A percentile compares a stretch with the other conserved stretches of the same genome.
These are phyloP conservation scores for Eulemur rubriventer DNA, from an alignment of 2,797 vertebrate genomes.

Conservation along the genomic window DNA sequence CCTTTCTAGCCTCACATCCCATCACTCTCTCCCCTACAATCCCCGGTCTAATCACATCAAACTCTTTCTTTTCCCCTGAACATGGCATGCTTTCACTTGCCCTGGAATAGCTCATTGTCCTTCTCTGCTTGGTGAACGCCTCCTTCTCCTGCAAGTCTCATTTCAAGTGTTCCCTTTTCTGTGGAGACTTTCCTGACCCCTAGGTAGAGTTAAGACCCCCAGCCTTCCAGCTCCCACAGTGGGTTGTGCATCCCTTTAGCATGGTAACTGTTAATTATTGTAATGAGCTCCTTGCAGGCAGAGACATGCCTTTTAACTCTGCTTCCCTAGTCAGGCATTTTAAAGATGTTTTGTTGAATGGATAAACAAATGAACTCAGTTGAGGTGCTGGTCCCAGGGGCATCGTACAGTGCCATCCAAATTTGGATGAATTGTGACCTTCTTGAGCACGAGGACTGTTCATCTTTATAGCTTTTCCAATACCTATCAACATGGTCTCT, in stretches of 20 bases:
- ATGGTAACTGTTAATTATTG: neutral
- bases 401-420: neutral
- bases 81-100: neutral
- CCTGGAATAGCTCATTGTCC: neutral
- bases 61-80: neutral
- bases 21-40: neutral
- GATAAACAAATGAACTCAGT: neutral
- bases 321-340: neutral
- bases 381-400: neutral
- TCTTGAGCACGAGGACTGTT: neutral
- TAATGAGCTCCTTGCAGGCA: slow-evolving; percentile 16
- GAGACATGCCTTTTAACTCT: slow-evolving; percentile 15
- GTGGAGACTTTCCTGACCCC: neutral
- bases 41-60: neutral
- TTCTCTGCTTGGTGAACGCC: neutral
- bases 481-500: neutral
- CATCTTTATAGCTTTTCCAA: neutral
- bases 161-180: neutral
- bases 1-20: neutral
- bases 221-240: neutral
- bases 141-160: neutral
- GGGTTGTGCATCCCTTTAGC: neutral
- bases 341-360: slow-evolving; percentile 28
- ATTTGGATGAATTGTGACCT: neutral
- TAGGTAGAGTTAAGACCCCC: neutral